Evolutionary conservation across 2,797 vertebrate genomes (phyloP).

Genomic region (Astyanax mexicanus): DNA sequence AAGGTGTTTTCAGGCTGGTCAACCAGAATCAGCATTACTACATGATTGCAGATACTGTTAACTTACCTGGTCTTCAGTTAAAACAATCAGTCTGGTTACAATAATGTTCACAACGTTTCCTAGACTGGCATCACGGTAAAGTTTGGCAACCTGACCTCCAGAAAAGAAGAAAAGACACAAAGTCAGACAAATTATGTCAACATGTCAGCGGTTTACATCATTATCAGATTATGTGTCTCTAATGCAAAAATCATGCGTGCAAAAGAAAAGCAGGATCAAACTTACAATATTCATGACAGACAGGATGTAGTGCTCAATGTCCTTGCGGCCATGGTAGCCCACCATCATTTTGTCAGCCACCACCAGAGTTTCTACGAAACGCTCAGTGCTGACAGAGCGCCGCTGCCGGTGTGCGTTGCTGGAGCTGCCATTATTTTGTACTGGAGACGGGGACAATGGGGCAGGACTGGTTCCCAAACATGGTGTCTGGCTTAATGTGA

Average conservation of each 20-base stretch:
- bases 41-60: not conserved
- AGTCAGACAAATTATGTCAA: constrained; percentile 92
- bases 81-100: constrained; percentile 96
- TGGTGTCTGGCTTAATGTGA: constrained; percentile 76
- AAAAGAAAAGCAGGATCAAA: constrained; percentile 84
- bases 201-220: not conserved
- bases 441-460: constrained; percentile 58
- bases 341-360: constrained; percentile 99
- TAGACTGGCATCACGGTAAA: constrained; percentile 99
- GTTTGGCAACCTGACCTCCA: constrained; percentile 99
- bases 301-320: constrained; percentile 98
- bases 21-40: too few relatives aligned
- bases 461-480: constrained; percentile 77
- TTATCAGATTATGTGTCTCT: too few relatives aligned
- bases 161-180: constrained; percentile 99
- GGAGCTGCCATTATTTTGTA: constrained; percentile 70
- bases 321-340: constrained; percentile 97
- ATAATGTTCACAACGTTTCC: constrained; percentile 99
- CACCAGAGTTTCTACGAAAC: constrained; percentile 96
- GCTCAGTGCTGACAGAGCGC: constrained; percentile 94
- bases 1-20: too few relatives aligned
- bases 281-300: constrained; percentile 99
- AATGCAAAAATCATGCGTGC: not conserved
- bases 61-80: constrained; percentile 98
- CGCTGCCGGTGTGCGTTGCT: constrained; percentile 77